Percentiles rank a stretch among this genome's conserved stretches.
These are phyloP conservation scores for Sepiola atlantica DNA, from an alignment of 2,888 invertebrate species.

Conservation along the genomic window DNA sequence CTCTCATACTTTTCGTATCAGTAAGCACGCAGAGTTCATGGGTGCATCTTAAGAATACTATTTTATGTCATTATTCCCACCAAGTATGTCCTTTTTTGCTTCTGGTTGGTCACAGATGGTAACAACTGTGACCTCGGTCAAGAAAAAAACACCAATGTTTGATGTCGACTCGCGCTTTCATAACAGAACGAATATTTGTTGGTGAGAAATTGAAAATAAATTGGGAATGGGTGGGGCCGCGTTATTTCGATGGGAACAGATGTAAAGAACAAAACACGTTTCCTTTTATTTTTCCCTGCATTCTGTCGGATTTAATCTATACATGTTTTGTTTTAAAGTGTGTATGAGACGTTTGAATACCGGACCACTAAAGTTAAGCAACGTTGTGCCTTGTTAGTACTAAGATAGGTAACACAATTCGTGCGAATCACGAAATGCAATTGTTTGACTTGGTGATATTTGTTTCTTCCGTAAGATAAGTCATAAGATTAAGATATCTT, in stretches of 20 bases:
- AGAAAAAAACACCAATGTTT: not conserved
- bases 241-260: not conserved
- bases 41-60: no score
- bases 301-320: no score
- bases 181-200: not conserved
- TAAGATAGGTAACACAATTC: not conserved
- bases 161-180: not conserved
- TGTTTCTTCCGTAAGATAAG: no score
- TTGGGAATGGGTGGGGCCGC: not conserved
- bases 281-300: no score
- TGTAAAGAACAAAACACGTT: not conserved
- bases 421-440: not conserved
- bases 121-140: not conserved
- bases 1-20: no score
- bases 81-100: not conserved
- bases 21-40: no score
- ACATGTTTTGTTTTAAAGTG: no score
- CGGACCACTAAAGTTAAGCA: not conserved
- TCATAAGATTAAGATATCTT: no score
- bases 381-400: no score
- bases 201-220: not conserved
- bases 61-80: not conserved
- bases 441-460: not conserved
- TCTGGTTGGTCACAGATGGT: conserved; percentile 13
- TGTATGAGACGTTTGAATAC: no score